These are phyloP conservation scores for Lacanobia wlatinum DNA, from an alignment of 2,888 invertebrate genomes.

Conservation along the genomic window DNA sequence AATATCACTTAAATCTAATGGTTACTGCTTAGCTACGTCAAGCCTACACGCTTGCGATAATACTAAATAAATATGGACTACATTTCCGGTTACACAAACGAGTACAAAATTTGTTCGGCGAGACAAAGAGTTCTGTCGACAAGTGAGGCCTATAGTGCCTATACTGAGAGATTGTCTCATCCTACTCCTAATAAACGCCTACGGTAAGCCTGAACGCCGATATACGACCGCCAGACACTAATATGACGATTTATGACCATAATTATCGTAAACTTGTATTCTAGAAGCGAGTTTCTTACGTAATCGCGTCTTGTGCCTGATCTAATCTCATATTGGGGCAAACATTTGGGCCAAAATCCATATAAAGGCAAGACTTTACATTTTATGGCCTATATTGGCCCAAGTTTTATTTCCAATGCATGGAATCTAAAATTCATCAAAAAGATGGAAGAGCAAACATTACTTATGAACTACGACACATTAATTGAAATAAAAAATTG, in stretches of 20 bases:
- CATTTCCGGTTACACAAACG: constrained; percentile 74
- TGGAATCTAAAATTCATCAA: constrained; percentile 57
- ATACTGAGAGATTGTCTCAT: constrained; percentile 56
- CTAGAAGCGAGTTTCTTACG: constrained; percentile 48
- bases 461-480: constrained; percentile 48
- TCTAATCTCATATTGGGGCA: constrained; percentile 37
- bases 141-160: constrained; percentile 37
- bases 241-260: constrained; percentile 50
- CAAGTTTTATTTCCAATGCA: constrained; percentile 59
- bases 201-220: constrained; percentile 39
- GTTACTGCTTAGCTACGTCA: constrained; percentile 62
- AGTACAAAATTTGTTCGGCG: constrained; percentile 72
- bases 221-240: constrained; percentile 37
- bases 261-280: constrained; percentile 52
- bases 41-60: constrained; percentile 49
- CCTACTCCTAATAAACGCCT: constrained; percentile 58
- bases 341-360: constrained; percentile 56
- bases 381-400: constrained; percentile 39
- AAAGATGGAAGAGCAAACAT: constrained; percentile 61
- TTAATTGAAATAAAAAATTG: constrained; percentile 44
- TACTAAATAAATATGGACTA: constrained; percentile 65
- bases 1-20: constrained; percentile 56
- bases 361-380: constrained; percentile 36
- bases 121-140: constrained; percentile 38
- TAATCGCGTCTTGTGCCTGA: constrained; percentile 36